Percentiles rank a stretch among this genome's conserved stretches.
Evolutionary conservation across 2,888 invertebrate genomes (phyloP).

Genomic region (Carpatolechia fugitivella): DNA sequence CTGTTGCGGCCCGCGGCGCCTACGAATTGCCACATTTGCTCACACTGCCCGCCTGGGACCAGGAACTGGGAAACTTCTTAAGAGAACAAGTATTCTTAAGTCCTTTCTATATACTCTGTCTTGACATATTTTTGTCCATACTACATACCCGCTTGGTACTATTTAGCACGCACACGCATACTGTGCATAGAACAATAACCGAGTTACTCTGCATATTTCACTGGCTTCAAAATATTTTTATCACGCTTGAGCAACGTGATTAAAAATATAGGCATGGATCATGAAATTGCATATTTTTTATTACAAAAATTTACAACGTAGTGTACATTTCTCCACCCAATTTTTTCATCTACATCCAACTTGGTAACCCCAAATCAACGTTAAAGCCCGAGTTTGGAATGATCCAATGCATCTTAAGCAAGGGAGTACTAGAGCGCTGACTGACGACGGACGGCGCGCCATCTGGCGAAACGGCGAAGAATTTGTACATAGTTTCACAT

Average conservation of each 20-base stretch:
- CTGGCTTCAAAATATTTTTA: too few relatives aligned
- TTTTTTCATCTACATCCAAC: not conserved
- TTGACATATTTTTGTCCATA: not conserved
- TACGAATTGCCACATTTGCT: slow-evolving; percentile 74
- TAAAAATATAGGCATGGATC: not conserved
- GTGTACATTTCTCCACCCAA: not conserved
- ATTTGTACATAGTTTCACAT: slow-evolving; percentile 27
- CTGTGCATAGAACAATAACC: too few relatives aligned
- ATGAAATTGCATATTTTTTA: too few relatives aligned
- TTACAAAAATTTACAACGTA: too few relatives aligned
- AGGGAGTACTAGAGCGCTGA: slow-evolving; percentile 62
- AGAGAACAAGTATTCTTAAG: not conserved
- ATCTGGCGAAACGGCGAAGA: slow-evolving; percentile 25
- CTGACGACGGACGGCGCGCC: slow-evolving; percentile 36
- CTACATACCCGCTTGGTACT: too few relatives aligned
- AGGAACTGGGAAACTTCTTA: not conserved
- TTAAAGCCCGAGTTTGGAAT: slow-evolving; percentile 69
- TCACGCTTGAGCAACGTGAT: too few relatives aligned
- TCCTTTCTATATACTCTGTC: not conserved
- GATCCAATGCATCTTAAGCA: slow-evolving; percentile 76
- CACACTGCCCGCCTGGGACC: slow-evolving; percentile 43
- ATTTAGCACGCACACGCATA: too few relatives aligned
- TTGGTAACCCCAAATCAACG: slow-evolving; percentile 38
- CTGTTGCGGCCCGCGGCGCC: slow-evolving; percentile 64
- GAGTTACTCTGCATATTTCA: too few relatives aligned